Base-by-base conservation (phyloP, 2,113 vertebrate genomes). In the Sylvia atricapilla region DNA sequence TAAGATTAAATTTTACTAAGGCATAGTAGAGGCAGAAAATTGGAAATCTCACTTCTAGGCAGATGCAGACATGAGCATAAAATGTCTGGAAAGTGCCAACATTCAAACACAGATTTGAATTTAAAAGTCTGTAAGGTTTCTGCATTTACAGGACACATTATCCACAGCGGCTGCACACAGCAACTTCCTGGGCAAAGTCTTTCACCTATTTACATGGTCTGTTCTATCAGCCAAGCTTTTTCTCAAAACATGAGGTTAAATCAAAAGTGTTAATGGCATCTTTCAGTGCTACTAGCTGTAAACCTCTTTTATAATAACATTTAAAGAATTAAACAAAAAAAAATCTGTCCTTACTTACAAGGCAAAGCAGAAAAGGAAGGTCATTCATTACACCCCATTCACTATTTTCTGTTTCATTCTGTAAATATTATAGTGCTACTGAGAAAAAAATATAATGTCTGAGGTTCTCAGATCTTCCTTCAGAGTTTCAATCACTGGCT, bases 321-420 rank as follows among this genome's bases (percentile, higher is more conserved):
- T 96, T 79, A 90, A 96, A 96, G 43, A 87, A 66, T 82, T 62
- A 89, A 95, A 91, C 85, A 95, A 94, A 94, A 87, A 87, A 87
- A 84, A 78, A 83, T 97, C 95, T 94, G 66, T 97, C 95, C 98
- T 98, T 98, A 98, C 98, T 98, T 96, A 97, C 91, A 97, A 96
- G 89, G 94, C 94, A 97, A 94, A 96, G 97, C 72, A 97, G 97
- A 96, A 97, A 97, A 95, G 92, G 96, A 93, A 83, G 97, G 80
- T 96, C 95, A 97, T 95, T 97, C 96, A 92, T 97, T 96, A 97
- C 81, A 97, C 92, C 96, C 91, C 93, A 94, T 96, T 98, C 95
- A 95, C 64, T 93, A 94, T 89, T 95, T 97, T 96, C 96, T 97
- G 94, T 97, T 97, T 96, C 95, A 96, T 94, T 97, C 95, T 91